phyloP scores from a whole-genome alignment of 2,797 vertebrate genomes.

The Syngnathus rostellatus region DNA sequence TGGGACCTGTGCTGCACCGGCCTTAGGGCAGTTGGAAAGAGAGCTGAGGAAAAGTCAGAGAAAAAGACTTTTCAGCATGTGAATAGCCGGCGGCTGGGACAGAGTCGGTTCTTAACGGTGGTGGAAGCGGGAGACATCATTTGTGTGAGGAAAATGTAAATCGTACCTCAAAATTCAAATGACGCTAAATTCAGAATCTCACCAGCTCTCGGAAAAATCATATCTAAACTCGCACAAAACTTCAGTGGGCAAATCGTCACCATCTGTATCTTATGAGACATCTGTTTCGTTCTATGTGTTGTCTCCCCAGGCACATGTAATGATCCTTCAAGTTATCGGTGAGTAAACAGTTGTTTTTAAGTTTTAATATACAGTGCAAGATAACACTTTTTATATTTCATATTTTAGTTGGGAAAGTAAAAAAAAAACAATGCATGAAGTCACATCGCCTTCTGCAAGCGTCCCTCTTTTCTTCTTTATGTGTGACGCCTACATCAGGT shows the following conservation, averaged over 20 bases:
- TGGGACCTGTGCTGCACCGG: slow-evolving; percentile 55
- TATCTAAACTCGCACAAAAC: not conserved
- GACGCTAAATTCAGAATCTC: not conserved
- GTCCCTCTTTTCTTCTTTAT: not conserved
- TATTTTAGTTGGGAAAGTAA: not conserved
- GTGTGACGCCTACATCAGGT: not conserved
- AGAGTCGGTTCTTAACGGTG: slow-evolving; percentile 6
- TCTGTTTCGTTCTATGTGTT: not conserved
- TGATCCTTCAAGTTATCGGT: not conserved
- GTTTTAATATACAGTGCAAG: not conserved
- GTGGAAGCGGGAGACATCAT: slow-evolving; percentile 17
- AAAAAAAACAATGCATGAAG: not conserved
- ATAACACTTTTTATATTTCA: too few species aligned
- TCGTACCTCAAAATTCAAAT: slow-evolving; percentile 8
- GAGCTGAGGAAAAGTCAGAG: slow-evolving; percentile 10
- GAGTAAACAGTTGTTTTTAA: not conserved
- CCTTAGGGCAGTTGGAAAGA: slow-evolving; percentile 38
- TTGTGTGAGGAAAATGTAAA: slow-evolving; percentile 50
- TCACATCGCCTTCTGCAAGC: not conserved
- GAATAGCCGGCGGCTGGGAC: slow-evolving; percentile 9
- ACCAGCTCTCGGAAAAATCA: slow-evolving; percentile 3
- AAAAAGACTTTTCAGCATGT: slow-evolving; percentile 22
- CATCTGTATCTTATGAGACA: not conserved
- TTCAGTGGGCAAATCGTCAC: not conserved
- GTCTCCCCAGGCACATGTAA: too few species aligned